These are phyloP conservation scores for Grantiella picta DNA, from an alignment of 2,113 vertebrate genomes.

Conservation along the genomic window DNA sequence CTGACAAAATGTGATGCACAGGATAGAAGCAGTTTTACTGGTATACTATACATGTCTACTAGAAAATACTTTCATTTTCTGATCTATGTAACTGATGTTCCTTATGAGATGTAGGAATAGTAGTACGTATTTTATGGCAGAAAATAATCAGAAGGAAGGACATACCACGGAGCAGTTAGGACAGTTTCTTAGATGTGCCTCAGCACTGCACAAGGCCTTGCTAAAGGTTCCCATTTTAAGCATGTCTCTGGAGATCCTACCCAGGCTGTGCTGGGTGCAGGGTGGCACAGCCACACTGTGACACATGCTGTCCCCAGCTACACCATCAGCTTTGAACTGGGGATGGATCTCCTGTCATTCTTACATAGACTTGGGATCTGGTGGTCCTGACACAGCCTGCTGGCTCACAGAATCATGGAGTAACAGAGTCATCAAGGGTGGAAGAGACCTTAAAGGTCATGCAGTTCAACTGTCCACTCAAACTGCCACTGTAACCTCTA, in stretches of 20 bases:
- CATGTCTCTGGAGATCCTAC: background rate
- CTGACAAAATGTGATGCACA: background rate
- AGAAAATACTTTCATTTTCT: background rate
- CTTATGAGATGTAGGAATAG: background rate
- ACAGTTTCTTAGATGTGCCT: background rate
- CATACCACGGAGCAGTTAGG: background rate
- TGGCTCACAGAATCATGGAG: background rate
- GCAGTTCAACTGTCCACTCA: background rate
- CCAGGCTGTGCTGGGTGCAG: fast-evolving
- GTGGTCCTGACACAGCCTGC: background rate
- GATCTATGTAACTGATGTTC: background rate
- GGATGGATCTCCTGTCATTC: fast-evolving
- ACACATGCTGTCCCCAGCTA: background rate
- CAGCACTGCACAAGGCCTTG: background rate
- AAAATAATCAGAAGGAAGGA: background rate
- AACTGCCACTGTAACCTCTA: background rate
- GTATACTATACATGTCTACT: background rate
- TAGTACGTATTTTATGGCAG: background rate
- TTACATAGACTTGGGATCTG: fast-evolving
- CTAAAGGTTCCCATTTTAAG: background rate
- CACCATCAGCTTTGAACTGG: fast-evolving
- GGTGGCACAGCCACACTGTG: fast-evolving
- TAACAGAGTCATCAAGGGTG: background rate
- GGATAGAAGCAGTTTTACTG: background rate
- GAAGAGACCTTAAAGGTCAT: background rate